Conservation (phyloP, 30 jellyfish, hydroid and myxozoan genomes). For the Phacellophora camtschatica region DNA sequence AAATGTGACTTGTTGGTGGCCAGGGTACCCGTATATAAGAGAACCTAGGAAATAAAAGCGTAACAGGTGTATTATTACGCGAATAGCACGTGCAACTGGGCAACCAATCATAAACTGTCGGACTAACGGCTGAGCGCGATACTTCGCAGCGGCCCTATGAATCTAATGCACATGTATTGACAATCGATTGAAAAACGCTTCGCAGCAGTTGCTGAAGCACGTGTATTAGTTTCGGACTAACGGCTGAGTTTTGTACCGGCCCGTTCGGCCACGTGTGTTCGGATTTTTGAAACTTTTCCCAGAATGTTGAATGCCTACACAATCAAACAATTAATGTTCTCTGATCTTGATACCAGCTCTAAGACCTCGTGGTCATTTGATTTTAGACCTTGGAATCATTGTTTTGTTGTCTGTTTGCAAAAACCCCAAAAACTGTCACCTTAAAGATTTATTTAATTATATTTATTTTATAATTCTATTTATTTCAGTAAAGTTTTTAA, state of each 20-base stretch:
- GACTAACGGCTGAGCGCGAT: slow-evolving; percentile 39
- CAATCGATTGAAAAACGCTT: background rate
- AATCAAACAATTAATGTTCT: background rate
- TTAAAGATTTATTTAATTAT: too few relatives aligned
- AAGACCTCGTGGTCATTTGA: background rate
- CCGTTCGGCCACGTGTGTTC: slow-evolving; percentile 20
- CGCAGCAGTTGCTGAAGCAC: too few relatives aligned
- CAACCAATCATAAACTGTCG: slow-evolving; percentile 58
- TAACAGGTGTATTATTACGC: slow-evolving; percentile 78
- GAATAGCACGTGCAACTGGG: slow-evolving; percentile 71
- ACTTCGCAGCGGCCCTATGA: slow-evolving; percentile 31
- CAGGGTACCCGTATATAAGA: slow-evolving; percentile 88
- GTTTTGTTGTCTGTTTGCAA: too few relatives aligned
- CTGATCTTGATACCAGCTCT: background rate
- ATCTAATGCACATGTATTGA: background rate
- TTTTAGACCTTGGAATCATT: background rate
- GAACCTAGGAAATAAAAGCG: slow-evolving; percentile 48
- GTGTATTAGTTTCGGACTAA: too few relatives aligned
- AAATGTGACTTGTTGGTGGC: slow-evolving; percentile 69
- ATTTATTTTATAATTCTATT: too few relatives aligned
- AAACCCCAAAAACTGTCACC: too few relatives aligned
- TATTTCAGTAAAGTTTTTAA: too few relatives aligned
- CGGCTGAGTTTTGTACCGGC: slow-evolving; percentile 49
- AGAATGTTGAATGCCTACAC: background rate
- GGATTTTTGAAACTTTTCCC: background rate